Conservation (phyloP, 2,888 invertebrate species). For the Ophioninae sp. region DNA sequence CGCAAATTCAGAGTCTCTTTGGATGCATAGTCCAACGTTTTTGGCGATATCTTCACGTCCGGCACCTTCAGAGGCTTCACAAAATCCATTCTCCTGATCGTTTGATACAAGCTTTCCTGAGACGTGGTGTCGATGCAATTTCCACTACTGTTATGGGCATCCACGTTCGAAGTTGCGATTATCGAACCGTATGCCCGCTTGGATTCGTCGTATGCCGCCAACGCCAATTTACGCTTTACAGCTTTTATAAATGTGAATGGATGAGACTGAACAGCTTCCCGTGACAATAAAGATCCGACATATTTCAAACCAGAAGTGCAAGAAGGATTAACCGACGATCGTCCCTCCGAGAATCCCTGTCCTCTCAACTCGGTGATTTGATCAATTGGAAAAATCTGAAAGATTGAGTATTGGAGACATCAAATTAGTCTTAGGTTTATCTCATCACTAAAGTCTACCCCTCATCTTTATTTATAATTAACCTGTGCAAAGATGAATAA, state of each 20-base stretch:
- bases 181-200: conserved; percentile 64
- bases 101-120: conserved; percentile 62
- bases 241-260: conserved; percentile 85
- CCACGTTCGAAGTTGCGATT: conserved; percentile 16
- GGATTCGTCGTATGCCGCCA: conserved; percentile 68
- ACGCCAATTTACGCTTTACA: conserved; percentile 83
- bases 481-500: too few relatives aligned
- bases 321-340: conserved; percentile 54
- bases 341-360: conserved; percentile 59
- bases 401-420: neutral
- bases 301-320: conserved; percentile 42
- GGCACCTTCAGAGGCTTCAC: conserved; percentile 77
- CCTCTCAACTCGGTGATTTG: conserved; percentile 43
- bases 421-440: too few relatives aligned
- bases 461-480: too few relatives aligned
- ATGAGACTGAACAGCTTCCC: conserved; percentile 80
- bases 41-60: conserved; percentile 78
- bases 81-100: conserved; percentile 74
- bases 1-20: conserved; percentile 72
- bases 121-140: conserved; percentile 32
- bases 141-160: conserved; percentile 24
- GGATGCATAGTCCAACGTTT: conserved; percentile 74
- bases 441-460: too few relatives aligned
- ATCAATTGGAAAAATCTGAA: neutral
- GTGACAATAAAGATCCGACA: conserved; percentile 65